Conservation (phyloP, 2,797 vertebrate genomes). For the Mormyrops boulengeri region DNA sequence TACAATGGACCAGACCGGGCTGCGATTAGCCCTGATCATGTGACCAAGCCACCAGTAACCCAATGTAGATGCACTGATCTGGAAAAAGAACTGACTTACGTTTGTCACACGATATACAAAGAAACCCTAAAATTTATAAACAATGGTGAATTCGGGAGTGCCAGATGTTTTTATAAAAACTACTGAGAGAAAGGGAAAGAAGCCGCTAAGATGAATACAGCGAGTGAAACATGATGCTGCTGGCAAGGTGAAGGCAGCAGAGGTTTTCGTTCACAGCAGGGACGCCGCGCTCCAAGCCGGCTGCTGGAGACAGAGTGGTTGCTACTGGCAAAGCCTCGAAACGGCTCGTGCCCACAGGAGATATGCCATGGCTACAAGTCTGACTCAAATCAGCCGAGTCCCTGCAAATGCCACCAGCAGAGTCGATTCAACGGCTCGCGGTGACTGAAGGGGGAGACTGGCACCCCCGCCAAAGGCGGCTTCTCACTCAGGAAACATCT, state of each 20-base stretch:
- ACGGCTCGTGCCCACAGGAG: conserved; percentile 77
- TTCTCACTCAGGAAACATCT: conserved; percentile 69
- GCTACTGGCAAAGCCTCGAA: conserved; percentile 81
- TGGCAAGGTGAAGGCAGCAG: conserved; percentile 75
- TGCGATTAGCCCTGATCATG: conserved; percentile 19
- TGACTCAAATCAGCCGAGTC: conserved; percentile 55
- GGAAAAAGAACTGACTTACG: conserved; percentile 59
- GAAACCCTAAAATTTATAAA: conserved; percentile 37
- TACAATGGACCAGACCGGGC: conserved; percentile 33
- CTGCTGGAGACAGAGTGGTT: conserved; percentile 76
- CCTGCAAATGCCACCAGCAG: conserved; percentile 34
- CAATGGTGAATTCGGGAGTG: conserved; percentile 73
- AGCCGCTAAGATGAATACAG: conserved; percentile 67
- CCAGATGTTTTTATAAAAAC: conserved; percentile 71
- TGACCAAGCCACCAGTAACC: conserved; percentile 44
- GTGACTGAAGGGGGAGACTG: conserved; percentile 52
- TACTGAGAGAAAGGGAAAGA: neutral
- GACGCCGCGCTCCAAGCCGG: conserved; percentile 75
- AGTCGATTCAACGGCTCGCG: conserved; percentile 57
- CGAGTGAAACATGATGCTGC: conserved; percentile 73
- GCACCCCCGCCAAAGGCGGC: conserved; percentile 12
- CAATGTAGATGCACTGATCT: conserved; percentile 43
- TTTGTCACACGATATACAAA: conserved; percentile 68
- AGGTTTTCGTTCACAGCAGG: conserved; percentile 76
- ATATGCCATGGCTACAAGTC: conserved; percentile 84